Conservation (phyloP, 2,113 vertebrate genomes). For the Sus scrofa region DNA sequence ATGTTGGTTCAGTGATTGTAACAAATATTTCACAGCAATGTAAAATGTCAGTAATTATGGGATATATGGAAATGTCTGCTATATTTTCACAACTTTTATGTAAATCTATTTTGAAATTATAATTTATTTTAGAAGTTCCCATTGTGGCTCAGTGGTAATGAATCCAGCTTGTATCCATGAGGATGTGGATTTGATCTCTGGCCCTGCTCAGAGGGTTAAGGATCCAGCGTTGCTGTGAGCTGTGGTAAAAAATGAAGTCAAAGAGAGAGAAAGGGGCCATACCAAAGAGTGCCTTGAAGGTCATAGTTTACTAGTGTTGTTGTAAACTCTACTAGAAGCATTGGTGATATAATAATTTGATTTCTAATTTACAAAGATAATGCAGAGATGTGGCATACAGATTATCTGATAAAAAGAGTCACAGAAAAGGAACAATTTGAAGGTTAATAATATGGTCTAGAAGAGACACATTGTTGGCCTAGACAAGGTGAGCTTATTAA, state of each 20-base stretch:
- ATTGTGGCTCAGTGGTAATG: too few relatives aligned
- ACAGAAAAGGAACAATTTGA: not conserved
- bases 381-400: not conserved
- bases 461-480: not conserved
- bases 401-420: not conserved
- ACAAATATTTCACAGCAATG: not conserved
- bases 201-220: too few relatives aligned
- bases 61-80: not conserved
- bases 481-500: not conserved
- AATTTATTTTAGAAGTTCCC: not conserved
- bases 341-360: not conserved
- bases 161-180: too few relatives aligned
- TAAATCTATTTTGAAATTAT: not conserved
- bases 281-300: not conserved
- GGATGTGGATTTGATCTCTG: too few relatives aligned
- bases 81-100: not conserved
- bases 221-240: too few relatives aligned
- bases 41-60: conserved; percentile 4
- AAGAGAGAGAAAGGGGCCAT: not conserved
- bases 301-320: not conserved
- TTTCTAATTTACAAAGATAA: not conserved
- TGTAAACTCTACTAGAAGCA: not conserved
- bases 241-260: not conserved
- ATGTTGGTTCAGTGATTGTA: not conserved
- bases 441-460: not conserved